These are phyloP conservation scores for Hesperophylax magnus DNA, from an alignment of 1,140 invertebrate species.

Conservation along the genomic window DNA sequence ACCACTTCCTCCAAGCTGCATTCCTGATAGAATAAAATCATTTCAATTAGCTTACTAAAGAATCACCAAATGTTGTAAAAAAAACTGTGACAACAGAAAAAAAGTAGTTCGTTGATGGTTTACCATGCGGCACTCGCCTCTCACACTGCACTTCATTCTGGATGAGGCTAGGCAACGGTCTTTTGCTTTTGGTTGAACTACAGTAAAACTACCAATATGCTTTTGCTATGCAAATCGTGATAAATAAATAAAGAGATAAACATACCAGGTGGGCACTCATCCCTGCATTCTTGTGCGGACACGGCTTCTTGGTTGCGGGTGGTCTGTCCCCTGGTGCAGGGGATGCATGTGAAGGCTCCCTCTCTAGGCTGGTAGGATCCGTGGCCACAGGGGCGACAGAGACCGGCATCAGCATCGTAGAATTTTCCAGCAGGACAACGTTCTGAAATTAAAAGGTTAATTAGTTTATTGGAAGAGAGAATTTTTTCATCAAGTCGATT, in stretches of 20 bases:
- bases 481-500: too few species aligned
- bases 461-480: background rate
- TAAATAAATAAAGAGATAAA: background rate
- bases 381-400: slow-evolving; percentile 93
- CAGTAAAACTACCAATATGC: too few species aligned
- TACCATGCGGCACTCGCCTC: too few species aligned
- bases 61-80: too few species aligned
- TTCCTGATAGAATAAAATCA: slow-evolving; percentile 64
- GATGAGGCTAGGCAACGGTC: too few species aligned
- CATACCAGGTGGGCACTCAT: slow-evolving; percentile 88
- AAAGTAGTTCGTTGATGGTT: too few species aligned
- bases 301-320: slow-evolving; percentile 93
- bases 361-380: slow-evolving; percentile 94
- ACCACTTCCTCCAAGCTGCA: slow-evolving; percentile 90
- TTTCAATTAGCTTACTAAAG: background rate
- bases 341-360: slow-evolving; percentile 90
- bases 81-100: too few species aligned
- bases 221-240: too few species aligned
- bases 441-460: slow-evolving; percentile 72
- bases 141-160: too few species aligned
- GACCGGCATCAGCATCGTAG: slow-evolving; percentile 86
- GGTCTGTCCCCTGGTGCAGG: slow-evolving; percentile 94
- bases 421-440: slow-evolving; percentile 93
- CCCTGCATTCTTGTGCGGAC: slow-evolving; percentile 88
- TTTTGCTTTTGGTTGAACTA: too few species aligned